A percentile compares a stretch with the other conserved stretches of the same genome.
These are phyloP conservation scores for Glaucopsyche alexis DNA, from an alignment of 2,888 invertebrate genomes.

Conservation along the genomic window DNA sequence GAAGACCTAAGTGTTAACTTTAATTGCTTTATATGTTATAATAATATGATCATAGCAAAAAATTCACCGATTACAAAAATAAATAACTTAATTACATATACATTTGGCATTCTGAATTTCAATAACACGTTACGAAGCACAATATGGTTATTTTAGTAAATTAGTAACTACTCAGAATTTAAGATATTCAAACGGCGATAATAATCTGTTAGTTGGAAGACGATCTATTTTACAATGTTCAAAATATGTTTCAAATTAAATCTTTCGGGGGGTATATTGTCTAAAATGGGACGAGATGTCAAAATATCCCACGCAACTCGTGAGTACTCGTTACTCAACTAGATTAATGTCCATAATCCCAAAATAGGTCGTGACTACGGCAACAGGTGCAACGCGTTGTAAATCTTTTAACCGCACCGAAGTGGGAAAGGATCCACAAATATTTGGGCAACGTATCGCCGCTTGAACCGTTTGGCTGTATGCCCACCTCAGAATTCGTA, in stretches of 20 bases:
- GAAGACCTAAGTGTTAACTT: not conserved
- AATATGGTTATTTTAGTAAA: not conserved
- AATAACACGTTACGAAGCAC: not conserved
- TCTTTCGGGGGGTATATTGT: constrained; percentile 1
- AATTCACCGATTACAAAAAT: constrained; percentile 6
- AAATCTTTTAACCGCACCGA: constrained; percentile 4
- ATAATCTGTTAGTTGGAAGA: not conserved
- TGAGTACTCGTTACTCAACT: constrained; percentile 12
- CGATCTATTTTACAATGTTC: not conserved
- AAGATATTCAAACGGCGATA: not conserved
- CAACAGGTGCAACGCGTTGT: constrained; percentile 19
- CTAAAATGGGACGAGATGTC: not conserved
- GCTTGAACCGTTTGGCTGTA: not conserved
- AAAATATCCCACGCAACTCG: constrained; percentile 25
- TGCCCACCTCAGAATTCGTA: not conserved
- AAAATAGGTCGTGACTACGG: constrained; percentile 22
- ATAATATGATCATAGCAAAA: constrained; percentile 20
- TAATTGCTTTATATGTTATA: not conserved
- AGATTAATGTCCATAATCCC: constrained; percentile 22
- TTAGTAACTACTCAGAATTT: not conserved
- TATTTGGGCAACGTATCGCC: constrained; percentile 12
- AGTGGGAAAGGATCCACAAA: constrained; percentile 19
- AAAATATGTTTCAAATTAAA: constrained; percentile 4
- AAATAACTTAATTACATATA: no score
- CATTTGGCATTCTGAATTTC: not conserved